A percentile compares a stretch with the other conserved stretches of the same genome.
Conservation (phyloP, 2,113 vertebrate species). For the Lucifuga dentata region DNA sequence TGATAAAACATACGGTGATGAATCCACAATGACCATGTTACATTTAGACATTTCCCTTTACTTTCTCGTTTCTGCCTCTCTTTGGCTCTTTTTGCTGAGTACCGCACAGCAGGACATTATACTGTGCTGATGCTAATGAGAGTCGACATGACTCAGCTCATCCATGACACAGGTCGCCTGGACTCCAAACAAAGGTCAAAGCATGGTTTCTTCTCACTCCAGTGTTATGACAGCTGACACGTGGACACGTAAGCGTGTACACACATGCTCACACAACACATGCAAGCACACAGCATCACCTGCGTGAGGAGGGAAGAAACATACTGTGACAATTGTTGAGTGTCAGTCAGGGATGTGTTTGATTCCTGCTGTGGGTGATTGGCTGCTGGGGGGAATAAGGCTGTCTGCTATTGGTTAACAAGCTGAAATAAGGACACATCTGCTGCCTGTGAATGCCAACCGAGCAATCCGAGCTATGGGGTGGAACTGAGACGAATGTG, state of each 20-base stretch:
- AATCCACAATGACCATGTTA: neutral
- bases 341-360: slow-evolving; percentile 1
- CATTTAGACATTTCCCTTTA: slow-evolving; percentile 17
- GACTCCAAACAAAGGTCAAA: slow-evolving; percentile 5
- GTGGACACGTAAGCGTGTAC: slow-evolving; percentile 35
- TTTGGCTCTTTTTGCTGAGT: slow-evolving; percentile 24
- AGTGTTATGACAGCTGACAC: slow-evolving; percentile 44
- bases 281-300: slow-evolving; percentile 20
- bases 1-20: neutral
- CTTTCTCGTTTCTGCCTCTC: neutral
- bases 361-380: slow-evolving; percentile 35
- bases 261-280: slow-evolving; percentile 35
- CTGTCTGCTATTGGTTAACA: slow-evolving; percentile 44
- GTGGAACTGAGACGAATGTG: slow-evolving; percentile 43
- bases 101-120: slow-evolving; percentile 34
- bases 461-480: slow-evolving; percentile 62
- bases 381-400: slow-evolving; percentile 23
- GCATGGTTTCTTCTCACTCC: slow-evolving; percentile 15
- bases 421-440: neutral
- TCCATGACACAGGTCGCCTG: neutral
- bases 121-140: slow-evolving; percentile 6
- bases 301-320: neutral
- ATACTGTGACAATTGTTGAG: neutral
- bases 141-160: neutral
- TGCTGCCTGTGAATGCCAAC: slow-evolving; percentile 54